Base-by-base conservation (phyloP, 1,140 invertebrate genomes). In the Drosophila rufa region DNA sequence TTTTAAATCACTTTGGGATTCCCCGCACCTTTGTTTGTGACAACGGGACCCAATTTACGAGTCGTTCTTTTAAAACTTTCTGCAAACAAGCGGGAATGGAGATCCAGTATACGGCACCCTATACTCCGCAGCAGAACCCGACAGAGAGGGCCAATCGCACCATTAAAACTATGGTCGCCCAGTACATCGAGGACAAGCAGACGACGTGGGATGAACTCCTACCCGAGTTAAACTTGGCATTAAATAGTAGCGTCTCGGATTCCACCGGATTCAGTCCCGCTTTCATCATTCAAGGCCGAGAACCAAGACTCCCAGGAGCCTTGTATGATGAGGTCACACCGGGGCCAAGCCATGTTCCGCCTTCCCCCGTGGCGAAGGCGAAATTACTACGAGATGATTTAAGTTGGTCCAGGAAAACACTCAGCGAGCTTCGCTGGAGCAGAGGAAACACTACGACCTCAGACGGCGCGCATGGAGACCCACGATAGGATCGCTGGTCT, bases 1-100 rank as follows among this genome's bases (percentile, higher is more conserved):
- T 19, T n/a, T 45, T 17, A 9, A 19, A 45, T 2, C 17, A 45
- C 9, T 45, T 45, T 4, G 43, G 43, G 43, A 11, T 46, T 12
- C 30, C 30, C 30, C 30, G 30, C 8, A 30, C 30, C 30, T 30
- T 30, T 30, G 30, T 30, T 30, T 30, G 30, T 8, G 30, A 30
- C 27, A 51, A 56, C 19, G 36, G 53, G 33, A 56, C 36, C 4
- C 33, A 56, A 40, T 56, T 56, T 25, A 56, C 36, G 7, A 40
- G 33, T 56, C 53, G 36, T 2, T 40, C 53, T 6, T 56, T 40
- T 7, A 12, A 25, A 22, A 7, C 17, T 4, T 47, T 47, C 45
- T 47, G 45, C 17, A 47, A 47, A 12, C 17, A 22, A 19, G n/a
- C 50, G 7, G 53, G 33, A 22, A 56, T 56, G 53, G 53, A 56